phyloP scores from a whole-genome alignment of 1,140 invertebrate species.

The Camponotus floridanus region DNA sequence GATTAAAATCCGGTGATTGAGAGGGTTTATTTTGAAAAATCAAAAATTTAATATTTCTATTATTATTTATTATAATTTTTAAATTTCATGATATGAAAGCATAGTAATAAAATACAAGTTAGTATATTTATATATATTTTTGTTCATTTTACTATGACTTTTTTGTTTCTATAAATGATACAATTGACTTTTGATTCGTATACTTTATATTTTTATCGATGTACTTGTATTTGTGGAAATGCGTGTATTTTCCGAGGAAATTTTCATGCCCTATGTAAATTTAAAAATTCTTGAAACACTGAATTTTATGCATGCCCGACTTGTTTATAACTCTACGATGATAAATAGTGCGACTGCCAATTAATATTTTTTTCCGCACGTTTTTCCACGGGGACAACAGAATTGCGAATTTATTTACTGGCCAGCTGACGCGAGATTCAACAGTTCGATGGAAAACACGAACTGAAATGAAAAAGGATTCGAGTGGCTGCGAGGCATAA shows the following conservation, averaged over 20 bases:
- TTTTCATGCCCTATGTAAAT: neutral
- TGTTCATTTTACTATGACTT: too few species aligned
- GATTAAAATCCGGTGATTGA: too few species aligned
- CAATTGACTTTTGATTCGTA: too few species aligned
- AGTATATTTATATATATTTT: too few species aligned
- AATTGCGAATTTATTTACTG: constrained; percentile 62
- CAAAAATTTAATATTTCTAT: too few species aligned
- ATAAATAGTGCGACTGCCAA: constrained; percentile 33
- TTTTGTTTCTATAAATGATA: too few species aligned
- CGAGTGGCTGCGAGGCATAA: constrained; percentile 41
- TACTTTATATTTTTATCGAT: neutral
- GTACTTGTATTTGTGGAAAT: neutral
- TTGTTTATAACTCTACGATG: constrained; percentile 27
- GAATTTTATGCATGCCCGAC: neutral
- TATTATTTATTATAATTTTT: too few species aligned
- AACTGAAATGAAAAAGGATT: constrained; percentile 43
- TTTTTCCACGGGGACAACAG: constrained; percentile 3
- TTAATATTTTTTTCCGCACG: constrained; percentile 22
- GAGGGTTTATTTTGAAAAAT: too few species aligned
- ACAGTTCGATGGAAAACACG: constrained; percentile 54
- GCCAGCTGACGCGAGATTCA: constrained; percentile 56
- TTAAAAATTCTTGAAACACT: neutral
- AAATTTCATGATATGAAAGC: too few species aligned
- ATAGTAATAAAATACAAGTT: too few species aligned
- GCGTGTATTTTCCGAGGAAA: neutral